Percentiles rank a stretch among this genome's conserved stretches.
phyloP scores from a whole-genome alignment of 2,888 invertebrate genomes.

The Megaustenia siamemsis region DNA sequence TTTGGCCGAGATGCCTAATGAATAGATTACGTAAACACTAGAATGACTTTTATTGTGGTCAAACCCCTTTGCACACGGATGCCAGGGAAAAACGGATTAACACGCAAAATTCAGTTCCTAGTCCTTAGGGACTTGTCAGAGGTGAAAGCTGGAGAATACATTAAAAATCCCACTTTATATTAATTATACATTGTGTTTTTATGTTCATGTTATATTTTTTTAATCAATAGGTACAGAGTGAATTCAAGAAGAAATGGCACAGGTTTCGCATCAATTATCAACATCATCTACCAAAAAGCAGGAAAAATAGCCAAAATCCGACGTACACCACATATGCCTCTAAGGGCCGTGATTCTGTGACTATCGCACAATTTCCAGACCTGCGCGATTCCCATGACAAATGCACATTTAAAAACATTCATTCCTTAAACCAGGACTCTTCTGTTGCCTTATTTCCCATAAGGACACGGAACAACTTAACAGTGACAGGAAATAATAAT shows the following conservation, averaged over 20 bases:
- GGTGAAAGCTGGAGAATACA: too few species aligned
- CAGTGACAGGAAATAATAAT: background rate
- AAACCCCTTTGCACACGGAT: too few species aligned
- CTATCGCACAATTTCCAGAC: conserved; percentile 41
- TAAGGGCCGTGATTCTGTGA: conserved; percentile 32
- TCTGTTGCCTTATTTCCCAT: conserved; percentile 25
- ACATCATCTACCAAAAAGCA: conserved; percentile 30
- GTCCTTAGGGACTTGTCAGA: too few species aligned
- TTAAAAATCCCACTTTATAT: background rate
- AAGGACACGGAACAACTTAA: background rate
- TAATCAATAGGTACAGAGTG: conserved; percentile 47
- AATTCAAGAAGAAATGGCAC: conserved; percentile 54
- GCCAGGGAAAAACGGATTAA: too few species aligned
- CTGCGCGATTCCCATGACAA: background rate
- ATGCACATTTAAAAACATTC: background rate
- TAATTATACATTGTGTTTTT: background rate
- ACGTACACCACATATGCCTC: conserved; percentile 52
- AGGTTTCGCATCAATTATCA: conserved; percentile 40
- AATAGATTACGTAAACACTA: too few species aligned
- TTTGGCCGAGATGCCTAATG: too few species aligned
- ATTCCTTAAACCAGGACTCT: conserved; percentile 11
- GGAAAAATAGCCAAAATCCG: conserved; percentile 34
- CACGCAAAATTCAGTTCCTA: too few species aligned
- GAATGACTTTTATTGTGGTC: too few species aligned
- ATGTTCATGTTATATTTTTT: background rate